Conservation (phyloP, 1,140 invertebrate species). For the Rhizoglyphus robini region DNA sequence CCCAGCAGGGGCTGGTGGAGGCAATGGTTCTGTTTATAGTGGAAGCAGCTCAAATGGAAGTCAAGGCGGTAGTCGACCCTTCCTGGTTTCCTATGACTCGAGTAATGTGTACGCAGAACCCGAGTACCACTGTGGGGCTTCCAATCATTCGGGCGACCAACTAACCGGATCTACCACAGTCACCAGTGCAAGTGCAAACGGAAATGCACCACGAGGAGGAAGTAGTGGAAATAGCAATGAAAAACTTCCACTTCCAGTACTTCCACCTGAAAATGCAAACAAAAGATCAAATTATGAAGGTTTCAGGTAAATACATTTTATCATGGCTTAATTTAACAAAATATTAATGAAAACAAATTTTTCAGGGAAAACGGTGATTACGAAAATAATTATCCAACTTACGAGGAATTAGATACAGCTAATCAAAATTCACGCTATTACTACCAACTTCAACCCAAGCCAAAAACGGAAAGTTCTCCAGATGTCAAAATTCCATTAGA, state of each 20-base stretch:
- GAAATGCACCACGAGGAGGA: too few relatives aligned
- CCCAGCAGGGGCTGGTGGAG: not conserved
- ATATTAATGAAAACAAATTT: not conserved
- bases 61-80: not conserved
- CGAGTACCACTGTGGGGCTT: not conserved
- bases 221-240: too few relatives aligned
- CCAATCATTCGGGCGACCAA: not conserved
- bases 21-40: slow-evolving; percentile 8
- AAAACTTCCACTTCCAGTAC: not conserved
- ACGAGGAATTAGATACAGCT: not conserved
- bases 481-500: not conserved
- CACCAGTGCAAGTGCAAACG: not conserved
- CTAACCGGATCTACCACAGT: slow-evolving; percentile 1
- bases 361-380: not conserved
- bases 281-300: not conserved
- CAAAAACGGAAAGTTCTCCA: too few relatives aligned
- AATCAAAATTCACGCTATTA: not conserved
- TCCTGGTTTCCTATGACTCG: slow-evolving; percentile 5
- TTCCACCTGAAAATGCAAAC: not conserved
- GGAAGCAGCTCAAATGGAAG: not conserved
- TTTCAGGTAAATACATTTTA: too few relatives aligned
- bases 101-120: slow-evolving; percentile 2
- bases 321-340: too few relatives aligned
- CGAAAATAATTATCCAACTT: slow-evolving; percentile 3
- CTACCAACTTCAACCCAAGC: too few relatives aligned